Percentiles rank a stretch among this genome's conserved stretches.
phyloP scores from a whole-genome alignment of 2,888 invertebrate species.

The Epistrophella euchroma region DNA sequence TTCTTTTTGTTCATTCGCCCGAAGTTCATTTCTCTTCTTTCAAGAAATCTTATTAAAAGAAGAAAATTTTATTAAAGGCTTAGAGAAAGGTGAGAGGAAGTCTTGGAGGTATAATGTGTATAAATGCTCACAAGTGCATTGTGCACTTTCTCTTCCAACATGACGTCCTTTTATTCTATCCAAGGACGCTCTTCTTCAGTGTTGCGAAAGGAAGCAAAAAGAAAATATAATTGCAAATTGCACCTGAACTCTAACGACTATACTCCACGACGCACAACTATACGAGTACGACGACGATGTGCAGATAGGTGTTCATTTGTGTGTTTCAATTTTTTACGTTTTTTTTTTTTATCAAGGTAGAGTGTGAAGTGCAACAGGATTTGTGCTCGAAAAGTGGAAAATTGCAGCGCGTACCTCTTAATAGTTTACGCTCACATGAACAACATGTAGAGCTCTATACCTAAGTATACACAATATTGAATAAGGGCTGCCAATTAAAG shows the following conservation, averaged over 20 bases:
- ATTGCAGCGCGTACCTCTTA: conserved; percentile 59
- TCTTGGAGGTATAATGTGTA: conserved; percentile 27
- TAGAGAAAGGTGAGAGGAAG: conserved; percentile 10
- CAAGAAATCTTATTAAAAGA: conserved; percentile 53
- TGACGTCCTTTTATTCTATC: conserved; percentile 56
- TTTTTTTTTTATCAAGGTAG: conserved; percentile 25
- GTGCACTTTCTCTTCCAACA: conserved; percentile 20
- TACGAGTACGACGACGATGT: conserved; percentile 30
- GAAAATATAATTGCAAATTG: conserved; percentile 71
- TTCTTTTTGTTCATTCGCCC: conserved; percentile 34
- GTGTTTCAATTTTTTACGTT: neutral
- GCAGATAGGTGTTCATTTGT: conserved; percentile 15
- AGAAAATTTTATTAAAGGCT: conserved; percentile 71
- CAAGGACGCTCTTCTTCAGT: conserved; percentile 58
- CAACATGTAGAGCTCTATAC: neutral
- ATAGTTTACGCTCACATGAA: conserved; percentile 31
- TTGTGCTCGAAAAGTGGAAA: conserved; percentile 64
- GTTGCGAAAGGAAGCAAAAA: conserved; percentile 27
- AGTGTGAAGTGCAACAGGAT: conserved; percentile 72
- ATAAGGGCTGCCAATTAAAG: conserved; percentile 63
- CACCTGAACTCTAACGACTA: conserved; percentile 50
- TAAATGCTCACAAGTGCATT: conserved; percentile 8
- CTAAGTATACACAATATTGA: neutral
- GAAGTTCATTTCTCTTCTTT: conserved; percentile 45
- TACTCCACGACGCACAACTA: neutral